Evolutionary conservation across 92 coral and sea anemone genomes (phyloP).

Genomic region (Umimayanthus chanpuru): DNA sequence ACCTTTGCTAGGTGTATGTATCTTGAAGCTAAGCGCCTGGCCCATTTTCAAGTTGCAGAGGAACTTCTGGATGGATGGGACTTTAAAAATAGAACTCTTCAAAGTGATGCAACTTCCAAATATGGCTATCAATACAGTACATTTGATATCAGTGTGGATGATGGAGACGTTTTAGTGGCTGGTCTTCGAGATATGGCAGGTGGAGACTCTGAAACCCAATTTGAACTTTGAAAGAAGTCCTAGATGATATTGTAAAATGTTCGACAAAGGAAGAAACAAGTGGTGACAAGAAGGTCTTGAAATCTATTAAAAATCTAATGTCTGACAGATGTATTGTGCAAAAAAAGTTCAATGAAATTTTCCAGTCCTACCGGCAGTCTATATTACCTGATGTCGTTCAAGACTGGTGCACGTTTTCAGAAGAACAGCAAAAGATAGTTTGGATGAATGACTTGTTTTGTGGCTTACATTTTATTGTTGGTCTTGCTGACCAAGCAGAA

Average conservation of each 20-base stretch:
- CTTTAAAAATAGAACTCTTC: slow-evolving; percentile 4
- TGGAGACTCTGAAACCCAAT: slow-evolving; percentile 6
- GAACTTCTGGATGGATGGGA: slow-evolving; percentile 24
- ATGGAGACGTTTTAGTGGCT: slow-evolving; percentile 25
- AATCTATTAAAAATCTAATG: too few species aligned
- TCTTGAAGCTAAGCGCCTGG: slow-evolving; percentile 37
- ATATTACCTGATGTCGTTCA: too few species aligned
- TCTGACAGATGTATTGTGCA: too few species aligned
- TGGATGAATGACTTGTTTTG: too few species aligned
- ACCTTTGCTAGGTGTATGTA: slow-evolving; percentile 49
- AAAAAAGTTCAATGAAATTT: too few species aligned
- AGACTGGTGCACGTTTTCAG: too few species aligned
- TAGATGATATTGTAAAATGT: slow-evolving; percentile 35
- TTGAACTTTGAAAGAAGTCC: slow-evolving; percentile 28
- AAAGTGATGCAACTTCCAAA: slow-evolving; percentile 28
- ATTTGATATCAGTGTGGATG: slow-evolving; percentile 16
- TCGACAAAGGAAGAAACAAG: too few species aligned
- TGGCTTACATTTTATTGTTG: too few species aligned
- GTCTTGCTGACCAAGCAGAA: too few species aligned
- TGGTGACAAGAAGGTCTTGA: too few species aligned
- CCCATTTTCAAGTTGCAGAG: slow-evolving; percentile 53
- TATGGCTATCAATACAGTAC: slow-evolving; percentile 23
- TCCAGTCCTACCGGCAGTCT: too few species aligned
- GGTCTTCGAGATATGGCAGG: slow-evolving; percentile 25
- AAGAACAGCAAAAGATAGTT: too few species aligned